Evolutionary conservation across 2,113 vertebrate genomes (phyloP), one percentile per base, ranked within the genome.

Genomic region (Shinisaurus crocodilurus): DNA sequence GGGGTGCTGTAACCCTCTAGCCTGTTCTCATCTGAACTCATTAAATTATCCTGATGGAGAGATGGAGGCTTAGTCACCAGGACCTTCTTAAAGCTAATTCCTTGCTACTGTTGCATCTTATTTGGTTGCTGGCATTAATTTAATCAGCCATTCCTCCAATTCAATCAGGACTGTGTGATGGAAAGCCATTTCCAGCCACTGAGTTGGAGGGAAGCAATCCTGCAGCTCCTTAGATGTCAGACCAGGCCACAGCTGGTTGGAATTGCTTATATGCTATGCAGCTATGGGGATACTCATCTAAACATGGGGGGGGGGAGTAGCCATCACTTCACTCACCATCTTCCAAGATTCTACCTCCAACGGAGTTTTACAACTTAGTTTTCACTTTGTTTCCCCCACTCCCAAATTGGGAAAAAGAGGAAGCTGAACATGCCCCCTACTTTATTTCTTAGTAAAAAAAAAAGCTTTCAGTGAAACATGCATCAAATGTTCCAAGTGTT

Each of bases 21-120:
- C 48, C 60, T 74, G 40, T 74, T 86, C 75, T 90, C 37, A 20
- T 90, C 50, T 74, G 79, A 45, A 54, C 83, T 90, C 48, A 86
- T 81, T 86, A 72, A 86, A 86, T 50, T 29, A 90, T 45, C 50
- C 37, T 74, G 37, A 57, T 60, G 45, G 65, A 81, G 34, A 80
- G 37, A 34, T 18, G 12, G 32, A 8, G n/a, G 50, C 80, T 70
- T 70, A 81, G 87, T 80, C 67, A 60, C 65, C 43, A 75, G 50
- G 37, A 57, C 37, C 16, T 86, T 80, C 84, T 54, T 79, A 80
- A 72, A 72, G 48, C 48, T 86, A 50, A 74, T 60, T 70, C 25
- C 83, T 57, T 65, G 54, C 43, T 65, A 72, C 40, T 74, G n/a
- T 65, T 76, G 70, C 74, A 69, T 29, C 82, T 72, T 81, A 43